Evolutionary conservation across 2,888 invertebrate species (phyloP).

Genomic region (Dynastes maya): DNA sequence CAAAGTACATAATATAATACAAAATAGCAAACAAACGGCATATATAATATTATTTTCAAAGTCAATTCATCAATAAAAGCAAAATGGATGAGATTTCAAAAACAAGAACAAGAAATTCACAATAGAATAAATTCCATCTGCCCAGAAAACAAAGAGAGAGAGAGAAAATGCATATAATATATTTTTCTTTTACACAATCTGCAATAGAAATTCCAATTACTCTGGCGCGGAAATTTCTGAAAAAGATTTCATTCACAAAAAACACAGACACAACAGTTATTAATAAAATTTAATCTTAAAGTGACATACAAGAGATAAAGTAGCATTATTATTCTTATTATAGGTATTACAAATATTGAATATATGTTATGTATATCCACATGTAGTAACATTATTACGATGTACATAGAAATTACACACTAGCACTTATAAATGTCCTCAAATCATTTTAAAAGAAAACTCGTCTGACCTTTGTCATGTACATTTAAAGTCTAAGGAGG

Average conservation of each 20-base stretch:
- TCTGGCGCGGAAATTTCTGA: constrained; percentile 25
- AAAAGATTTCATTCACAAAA: constrained; percentile 46
- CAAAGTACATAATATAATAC: neutral
- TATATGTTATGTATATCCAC: constrained; percentile 31
- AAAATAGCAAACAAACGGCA: constrained; percentile 18
- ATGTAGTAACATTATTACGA: constrained; percentile 34
- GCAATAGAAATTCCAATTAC: constrained; percentile 9
- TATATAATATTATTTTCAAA: neutral
- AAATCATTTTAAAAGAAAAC: constrained; percentile 16
- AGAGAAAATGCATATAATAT: neutral
- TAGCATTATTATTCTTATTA: neutral
- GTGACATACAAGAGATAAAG: constrained; percentile 49
- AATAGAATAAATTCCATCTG: constrained; percentile 2
- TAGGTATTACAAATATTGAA: constrained; percentile 46
- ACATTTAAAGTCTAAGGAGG: constrained; percentile 9
- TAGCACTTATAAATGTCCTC: constrained; percentile 30
- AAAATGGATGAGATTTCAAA: constrained; percentile 28
- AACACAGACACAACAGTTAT: constrained; percentile 53
- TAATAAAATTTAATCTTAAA: constrained; percentile 52
- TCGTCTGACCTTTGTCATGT: neutral
- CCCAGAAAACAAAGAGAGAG: constrained; percentile 29
- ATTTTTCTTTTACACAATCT: constrained; percentile 23
- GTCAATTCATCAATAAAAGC: too few relatives aligned
- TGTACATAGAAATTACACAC: constrained; percentile 31
- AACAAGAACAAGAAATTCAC: constrained; percentile 24